Conservation (phyloP, 1,140 invertebrate species). For the Asbolus verrucosus region DNA sequence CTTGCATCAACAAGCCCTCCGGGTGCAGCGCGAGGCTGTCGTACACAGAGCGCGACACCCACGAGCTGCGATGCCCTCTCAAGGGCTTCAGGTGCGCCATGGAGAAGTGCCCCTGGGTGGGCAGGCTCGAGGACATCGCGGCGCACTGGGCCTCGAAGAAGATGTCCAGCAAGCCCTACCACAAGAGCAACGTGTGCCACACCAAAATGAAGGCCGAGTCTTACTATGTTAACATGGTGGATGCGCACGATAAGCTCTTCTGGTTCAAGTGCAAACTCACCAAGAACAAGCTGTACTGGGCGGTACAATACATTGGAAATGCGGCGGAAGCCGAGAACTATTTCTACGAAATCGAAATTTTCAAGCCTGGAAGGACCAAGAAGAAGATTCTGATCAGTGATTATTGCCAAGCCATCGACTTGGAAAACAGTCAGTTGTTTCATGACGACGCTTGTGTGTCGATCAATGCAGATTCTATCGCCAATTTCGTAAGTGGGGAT, state of each 20-base stretch:
- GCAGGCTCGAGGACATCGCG: conserved; percentile 39
- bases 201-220: conserved; percentile 48
- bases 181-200: conserved; percentile 47
- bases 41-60: conserved; percentile 39
- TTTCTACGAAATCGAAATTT: conserved; percentile 49
- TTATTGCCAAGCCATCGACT: conserved; percentile 47
- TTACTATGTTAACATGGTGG: conserved; percentile 44
- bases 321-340: conserved; percentile 26
- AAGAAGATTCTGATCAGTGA: conserved; percentile 38
- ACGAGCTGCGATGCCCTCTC: conserved; percentile 43
- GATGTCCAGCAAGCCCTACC: conserved; percentile 45
- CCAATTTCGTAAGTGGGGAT: conserved; percentile 6
- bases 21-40: conserved; percentile 42
- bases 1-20: conserved; percentile 42
- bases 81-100: conserved; percentile 46
- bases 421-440: conserved; percentile 44
- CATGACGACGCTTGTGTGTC: conserved; percentile 13
- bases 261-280: conserved; percentile 50
- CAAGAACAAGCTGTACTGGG: conserved; percentile 44
- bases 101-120: conserved; percentile 45
- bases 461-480: conserved; percentile 20
- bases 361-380: conserved; percentile 41
- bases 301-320: conserved; percentile 45
- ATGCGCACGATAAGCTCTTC: conserved; percentile 46
- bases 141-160: conserved; percentile 50